These are phyloP conservation scores for Peribatodes rhomboidaria DNA, from an alignment of 2,888 invertebrate genomes.

Conservation along the genomic window DNA sequence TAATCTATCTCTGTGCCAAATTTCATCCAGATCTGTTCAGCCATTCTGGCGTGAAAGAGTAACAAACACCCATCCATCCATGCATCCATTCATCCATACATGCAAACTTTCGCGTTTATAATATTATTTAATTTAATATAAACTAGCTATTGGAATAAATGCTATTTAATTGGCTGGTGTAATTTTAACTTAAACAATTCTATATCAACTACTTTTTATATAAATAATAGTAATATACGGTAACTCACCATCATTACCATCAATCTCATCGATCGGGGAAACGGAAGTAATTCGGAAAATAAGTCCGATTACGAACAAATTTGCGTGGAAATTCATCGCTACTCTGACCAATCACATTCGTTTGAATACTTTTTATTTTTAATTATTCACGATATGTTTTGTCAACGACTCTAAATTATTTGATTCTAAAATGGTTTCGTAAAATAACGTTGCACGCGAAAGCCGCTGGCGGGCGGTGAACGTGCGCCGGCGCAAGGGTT, in stretches of 20 bases:
- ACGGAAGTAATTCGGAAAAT: conserved; percentile 73
- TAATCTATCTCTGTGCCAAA: too few relatives aligned
- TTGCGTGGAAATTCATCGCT: conserved; percentile 62
- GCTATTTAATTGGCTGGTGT: too few relatives aligned
- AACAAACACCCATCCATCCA: too few relatives aligned
- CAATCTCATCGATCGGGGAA: conserved; percentile 75
- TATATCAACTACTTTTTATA: too few relatives aligned
- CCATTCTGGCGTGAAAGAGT: too few relatives aligned
- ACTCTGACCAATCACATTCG: conserved; percentile 45
- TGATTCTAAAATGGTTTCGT: conserved; percentile 22
- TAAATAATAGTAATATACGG: not conserved
- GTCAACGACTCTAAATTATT: not conserved
- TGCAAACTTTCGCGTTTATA: too few relatives aligned
- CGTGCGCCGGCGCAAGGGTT: conserved; percentile 60
- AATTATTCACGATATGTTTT: conserved; percentile 5
- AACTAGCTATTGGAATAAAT: too few relatives aligned
- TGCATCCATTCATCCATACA: too few relatives aligned
- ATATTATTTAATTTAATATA: too few relatives aligned
- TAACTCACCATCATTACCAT: conserved; percentile 72
- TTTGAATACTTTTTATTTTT: conserved; percentile 3
- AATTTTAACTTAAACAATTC: not conserved
- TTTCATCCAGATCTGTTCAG: too few relatives aligned
- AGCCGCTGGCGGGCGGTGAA: conserved; percentile 21
- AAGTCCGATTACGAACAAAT: conserved; percentile 71
- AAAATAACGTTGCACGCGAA: conserved; percentile 32